Evolutionary conservation across 2,113 vertebrate genomes (phyloP), one percentile per base, ranked within the genome.

Genomic region (Dicerorhinus sumatrensis): DNA sequence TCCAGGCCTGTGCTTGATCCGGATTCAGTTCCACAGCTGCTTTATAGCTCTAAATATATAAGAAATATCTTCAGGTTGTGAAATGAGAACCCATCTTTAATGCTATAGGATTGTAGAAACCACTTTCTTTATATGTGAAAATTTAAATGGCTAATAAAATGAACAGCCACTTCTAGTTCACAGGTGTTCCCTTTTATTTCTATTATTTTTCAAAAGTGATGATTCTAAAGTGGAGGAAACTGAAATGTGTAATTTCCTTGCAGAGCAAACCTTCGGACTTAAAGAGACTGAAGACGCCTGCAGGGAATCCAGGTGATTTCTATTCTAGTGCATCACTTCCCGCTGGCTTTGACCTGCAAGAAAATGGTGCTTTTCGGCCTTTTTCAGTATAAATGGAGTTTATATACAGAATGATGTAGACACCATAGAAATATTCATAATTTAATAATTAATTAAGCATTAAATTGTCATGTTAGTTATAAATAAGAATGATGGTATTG

Each of bases 1-100:
- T 99, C 99, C 99, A 99, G 94, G 99, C 99, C 97, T 99, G 99
- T 0, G 99, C 99, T 96, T 99, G 99, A 77, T 99, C 99, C 8
- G 99, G 99, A 65, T 99, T 99, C 36, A 99, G 99, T 33, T 99
- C 99, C 69, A 99, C 99, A 0, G 99, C 99, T 1, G 98, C 98
- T 94, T 99, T 99, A 96, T 99, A 99, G 98, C 99, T 99, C 99
- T 99, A 89, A 23, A 93, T 36, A 97, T 76, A 97, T 0, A 96
- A 29, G 60, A 95, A 97, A 97, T 9, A 86, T 29, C 93, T 91
- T 97, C 92, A 95, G 48, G n/a, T 96, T 96, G 98, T 58, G 80
- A 90, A 65, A 11, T 1, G 6, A 79, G 39, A 70, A 8, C 11
- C 21, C n/a, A 42, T 5, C 70, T 82, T 63, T 33, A 87, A 63